Conservation (phyloP, 2,888 invertebrate genomes). For the Sphaerophoria rueppellii region DNA sequence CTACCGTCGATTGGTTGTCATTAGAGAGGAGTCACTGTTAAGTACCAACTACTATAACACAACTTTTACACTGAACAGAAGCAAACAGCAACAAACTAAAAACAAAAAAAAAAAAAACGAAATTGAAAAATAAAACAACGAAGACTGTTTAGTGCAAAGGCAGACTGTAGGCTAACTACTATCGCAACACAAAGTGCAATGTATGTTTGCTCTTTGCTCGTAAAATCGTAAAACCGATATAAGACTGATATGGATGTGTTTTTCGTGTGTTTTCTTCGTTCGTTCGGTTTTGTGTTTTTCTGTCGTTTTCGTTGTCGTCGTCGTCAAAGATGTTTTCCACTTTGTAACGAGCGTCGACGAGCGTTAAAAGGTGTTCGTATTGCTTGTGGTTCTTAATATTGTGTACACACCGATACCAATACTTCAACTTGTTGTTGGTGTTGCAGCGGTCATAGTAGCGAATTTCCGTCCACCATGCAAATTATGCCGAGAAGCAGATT, state of each 20-base stretch:
- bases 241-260: constrained; percentile 70
- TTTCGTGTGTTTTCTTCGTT: constrained; percentile 54
- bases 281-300: neutral
- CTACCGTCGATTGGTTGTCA: constrained; percentile 71
- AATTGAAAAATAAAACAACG: too few species aligned
- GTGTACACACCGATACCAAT: constrained; percentile 15
- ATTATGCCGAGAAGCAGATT: constrained; percentile 63
- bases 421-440: constrained; percentile 3
- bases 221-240: constrained; percentile 72
- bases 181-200: constrained; percentile 52
- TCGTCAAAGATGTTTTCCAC: constrained; percentile 69
- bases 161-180: constrained; percentile 52
- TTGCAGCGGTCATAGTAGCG: neutral
- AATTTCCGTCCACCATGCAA: constrained; percentile 55
- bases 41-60: constrained; percentile 50
- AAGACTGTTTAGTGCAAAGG: too few species aligned
- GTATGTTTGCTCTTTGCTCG: constrained; percentile 69
- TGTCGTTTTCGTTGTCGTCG: constrained; percentile 17
- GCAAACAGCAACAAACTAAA: constrained; percentile 47
- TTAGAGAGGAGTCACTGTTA: constrained; percentile 65
- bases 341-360: constrained; percentile 53
- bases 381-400: constrained; percentile 28
- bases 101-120: neutral
- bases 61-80: constrained; percentile 60
- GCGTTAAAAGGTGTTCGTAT: constrained; percentile 62